Evolutionary conservation across 2,888 invertebrate species (phyloP).

Genomic region (Zhuqinia jingwanae): DNA sequence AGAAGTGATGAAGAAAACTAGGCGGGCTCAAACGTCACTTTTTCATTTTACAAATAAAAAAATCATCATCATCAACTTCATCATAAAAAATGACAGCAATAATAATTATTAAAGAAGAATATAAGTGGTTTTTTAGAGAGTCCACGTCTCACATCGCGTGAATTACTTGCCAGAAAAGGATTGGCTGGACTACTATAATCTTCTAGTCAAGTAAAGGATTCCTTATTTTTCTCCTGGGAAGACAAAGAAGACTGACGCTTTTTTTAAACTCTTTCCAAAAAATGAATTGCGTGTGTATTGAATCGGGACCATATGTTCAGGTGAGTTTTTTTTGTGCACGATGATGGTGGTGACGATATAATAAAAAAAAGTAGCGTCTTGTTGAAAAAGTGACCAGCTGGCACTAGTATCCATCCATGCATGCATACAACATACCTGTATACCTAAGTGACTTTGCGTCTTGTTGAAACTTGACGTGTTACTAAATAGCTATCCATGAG

Average conservation of each 20-base stretch:
- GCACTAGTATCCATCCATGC: background rate
- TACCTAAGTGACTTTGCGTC: too few species aligned
- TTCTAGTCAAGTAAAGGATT: background rate
- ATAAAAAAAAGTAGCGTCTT: background rate
- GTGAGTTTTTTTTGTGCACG: background rate
- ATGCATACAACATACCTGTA: background rate
- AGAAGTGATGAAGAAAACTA: background rate
- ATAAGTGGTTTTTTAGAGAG: background rate
- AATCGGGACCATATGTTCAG: constrained; percentile 39
- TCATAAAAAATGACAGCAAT: constrained; percentile 18
- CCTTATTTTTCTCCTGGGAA: background rate
- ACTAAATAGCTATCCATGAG: background rate
- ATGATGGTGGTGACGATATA: background rate
- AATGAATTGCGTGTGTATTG: constrained; percentile 47
- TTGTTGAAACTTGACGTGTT: background rate
- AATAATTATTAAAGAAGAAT: background rate
- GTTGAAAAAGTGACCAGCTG: constrained; percentile 46
- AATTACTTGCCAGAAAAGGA: background rate
- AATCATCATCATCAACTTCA: constrained; percentile 11
- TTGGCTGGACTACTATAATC: background rate
- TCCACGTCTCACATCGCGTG: background rate
- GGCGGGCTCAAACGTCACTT: background rate
- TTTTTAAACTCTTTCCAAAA: background rate
- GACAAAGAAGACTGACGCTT: background rate
- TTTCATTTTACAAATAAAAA: constrained; percentile 17